Evolutionary conservation across 2,888 invertebrate species (phyloP), one percentile per base, ranked within the genome.

Genomic region (Apotomis capreana): DNA sequence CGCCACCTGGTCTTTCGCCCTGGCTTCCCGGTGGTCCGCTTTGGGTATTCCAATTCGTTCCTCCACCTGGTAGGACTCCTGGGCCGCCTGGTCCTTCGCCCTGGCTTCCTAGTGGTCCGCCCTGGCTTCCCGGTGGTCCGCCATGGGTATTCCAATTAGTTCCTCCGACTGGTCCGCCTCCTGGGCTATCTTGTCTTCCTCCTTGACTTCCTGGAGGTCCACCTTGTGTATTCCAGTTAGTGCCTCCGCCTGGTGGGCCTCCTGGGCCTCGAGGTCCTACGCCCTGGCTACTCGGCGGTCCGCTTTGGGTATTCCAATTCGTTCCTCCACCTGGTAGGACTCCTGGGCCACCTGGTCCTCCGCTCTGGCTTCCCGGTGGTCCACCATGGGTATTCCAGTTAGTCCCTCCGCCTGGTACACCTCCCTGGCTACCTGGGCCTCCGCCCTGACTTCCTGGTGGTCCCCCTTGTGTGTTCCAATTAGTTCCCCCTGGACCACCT

Each of bases 191-290:
- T 58, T 69, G 26, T 13, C 49, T 67, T 55, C 70, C 62, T 5
- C 73, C 74, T 54, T 71, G 68, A 40, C 49, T 9, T 54, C 64
- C 55, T 46, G 73, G 49, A 15, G 63, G 8, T 46, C 62, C 51
- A 51, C 60, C 55, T 51, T 55, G 70, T 55, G 49, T 58, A n/a
- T 59, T 60, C 9, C 61, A 65, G 62, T 70, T 72, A 9, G 69
- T 70, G 63, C 70, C 76, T 9, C 77, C 77, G 0, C 71, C 68
- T 3, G 79, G 79, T 59, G 0, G n/a, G 6, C 44, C 59, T 59
- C 59, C 70, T 15, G 1, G n/a, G 9, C 44, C 59, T n/a, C 59
- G 69, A 15, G 75, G 75, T 10, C 63, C 37, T 40, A 9, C 49
- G 15, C 58, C 69, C 10, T 57, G n/a, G 57, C 64, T 62, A 26